A percentile compares a stretch with the other conserved stretches of the same genome.
Conservation (phyloP, 92 coral and sea anemone genomes). For the Paramuricea clavata region DNA sequence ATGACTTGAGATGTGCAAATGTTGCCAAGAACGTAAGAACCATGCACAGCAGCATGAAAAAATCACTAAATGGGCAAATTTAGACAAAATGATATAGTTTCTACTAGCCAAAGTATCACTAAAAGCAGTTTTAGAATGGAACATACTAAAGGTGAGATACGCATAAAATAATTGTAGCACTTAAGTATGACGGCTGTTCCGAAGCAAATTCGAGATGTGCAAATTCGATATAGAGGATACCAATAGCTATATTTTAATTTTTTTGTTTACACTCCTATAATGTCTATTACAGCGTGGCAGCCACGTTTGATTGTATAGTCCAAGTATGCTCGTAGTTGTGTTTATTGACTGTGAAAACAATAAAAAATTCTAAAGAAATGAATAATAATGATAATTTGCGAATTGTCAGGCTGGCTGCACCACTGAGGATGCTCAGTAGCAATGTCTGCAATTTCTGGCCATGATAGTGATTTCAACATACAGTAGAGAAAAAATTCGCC, state of each 20-base stretch:
- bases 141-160: not conserved
- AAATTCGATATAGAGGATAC: not conserved
- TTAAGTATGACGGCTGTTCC: not conserved
- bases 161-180: not conserved
- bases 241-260: not conserved
- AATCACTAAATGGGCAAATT: not conserved
- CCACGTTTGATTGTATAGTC: too few relatives aligned
- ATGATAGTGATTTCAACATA: too few relatives aligned
- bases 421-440: slow-evolving; percentile 22
- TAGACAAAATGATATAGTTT: not conserved
- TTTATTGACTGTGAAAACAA: too few relatives aligned
- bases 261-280: not conserved
- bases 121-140: not conserved
- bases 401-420: not conserved
- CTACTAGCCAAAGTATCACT: not conserved
- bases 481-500: too few relatives aligned
- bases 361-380: too few relatives aligned
- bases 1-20: slow-evolving; percentile 4
- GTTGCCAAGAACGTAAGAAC: not conserved
- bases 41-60: not conserved
- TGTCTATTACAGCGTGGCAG: too few relatives aligned
- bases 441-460: slow-evolving; percentile 24
- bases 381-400: too few relatives aligned
- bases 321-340: too few relatives aligned
- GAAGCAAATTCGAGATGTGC: not conserved